Conservation (phyloP, 53 echinoderm and acorn worm species). For the Arbacia lixula region DNA sequence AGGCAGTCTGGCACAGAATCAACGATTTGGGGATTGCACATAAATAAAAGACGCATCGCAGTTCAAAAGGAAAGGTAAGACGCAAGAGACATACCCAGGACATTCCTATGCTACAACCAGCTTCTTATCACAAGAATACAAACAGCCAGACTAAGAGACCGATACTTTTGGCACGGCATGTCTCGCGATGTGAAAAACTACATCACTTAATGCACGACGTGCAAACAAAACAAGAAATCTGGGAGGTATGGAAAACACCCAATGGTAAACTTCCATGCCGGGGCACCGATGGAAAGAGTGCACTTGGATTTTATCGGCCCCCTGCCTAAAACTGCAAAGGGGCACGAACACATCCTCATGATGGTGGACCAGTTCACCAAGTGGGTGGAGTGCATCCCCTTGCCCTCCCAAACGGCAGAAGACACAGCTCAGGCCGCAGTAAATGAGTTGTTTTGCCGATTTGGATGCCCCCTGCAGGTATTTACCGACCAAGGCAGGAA, state of each 20-base stretch:
- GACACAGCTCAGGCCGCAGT: constrained; percentile 65
- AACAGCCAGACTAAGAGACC: constrained; percentile 43
- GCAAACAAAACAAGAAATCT: constrained; percentile 62
- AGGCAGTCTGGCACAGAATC: too few species aligned
- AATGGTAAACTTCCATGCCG: constrained; percentile 53
- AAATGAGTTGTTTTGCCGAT: constrained; percentile 40
- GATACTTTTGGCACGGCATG: constrained; percentile 66
- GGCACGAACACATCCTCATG: constrained; percentile 58
- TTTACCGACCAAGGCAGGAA: constrained; percentile 65
- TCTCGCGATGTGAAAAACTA: constrained; percentile 26
- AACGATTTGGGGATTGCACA: too few species aligned
- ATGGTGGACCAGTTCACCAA: constrained; percentile 79
- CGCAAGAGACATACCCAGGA: too few species aligned
- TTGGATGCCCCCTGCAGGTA: constrained; percentile 57
- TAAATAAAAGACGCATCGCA: too few species aligned
- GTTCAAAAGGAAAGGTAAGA: too few species aligned
- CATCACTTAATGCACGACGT: constrained; percentile 37
- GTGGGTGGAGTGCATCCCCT: constrained; percentile 67
- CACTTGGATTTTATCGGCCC: constrained; percentile 66
- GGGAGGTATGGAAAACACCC: constrained; percentile 11
- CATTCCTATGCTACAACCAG: too few species aligned
- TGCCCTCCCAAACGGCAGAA: constrained; percentile 71
- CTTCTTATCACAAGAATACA: too few species aligned
- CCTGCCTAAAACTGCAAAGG: constrained; percentile 47
- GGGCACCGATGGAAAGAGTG: constrained; percentile 71